Evolutionary conservation across 1,140 invertebrate species (phyloP), one percentile per base, ranked within the genome.

Genomic region (Mycetomoellerius zeteki): DNA sequence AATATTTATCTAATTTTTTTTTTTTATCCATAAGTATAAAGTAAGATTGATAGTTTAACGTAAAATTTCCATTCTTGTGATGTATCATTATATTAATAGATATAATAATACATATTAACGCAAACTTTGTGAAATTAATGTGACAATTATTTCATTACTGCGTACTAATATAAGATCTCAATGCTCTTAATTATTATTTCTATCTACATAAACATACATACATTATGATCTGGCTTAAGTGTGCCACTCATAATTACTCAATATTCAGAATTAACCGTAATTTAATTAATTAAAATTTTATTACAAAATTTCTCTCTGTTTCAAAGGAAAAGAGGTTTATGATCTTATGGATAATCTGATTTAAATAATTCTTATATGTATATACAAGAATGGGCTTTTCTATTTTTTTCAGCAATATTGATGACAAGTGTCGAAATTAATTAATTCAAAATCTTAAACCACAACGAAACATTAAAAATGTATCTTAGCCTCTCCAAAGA

Each of bases 221-320:
- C 2, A 16, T 33, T 54, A 75, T n/a, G 43, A 54, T 50, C 8
- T 14, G 4, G 27, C 6, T 67, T 71, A 77, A 88, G 69, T 67
- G 16, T 60, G 30, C 52, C 1, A n/a, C 71, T 58, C 69, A 86
- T 86, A 89, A 89, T 89, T 65, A 82, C 52, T 77, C 47, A 16
- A 21, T 1, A 21, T 37, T 69, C 54, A 65, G 73, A 88, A 86
- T 90, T 77, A 90, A 90, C 56, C 27, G 58, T 86, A 89, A 90
- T 89, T 90, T 82, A 81, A 89, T 89, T 89, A 78, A 89, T 90
- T 89, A 72, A 84, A 89, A 90, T 73, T 50, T 84, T 16, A 50
- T 37, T 19, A 60, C 47, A 64, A 69, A 8, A 37, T 30, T 65
- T 56, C 19, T 50, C n/a, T 58, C 21, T 72, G 33, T 71, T 37